Evolutionary conservation across 2,888 invertebrate species (phyloP).

Genomic region (Sthenelais limicola): DNA sequence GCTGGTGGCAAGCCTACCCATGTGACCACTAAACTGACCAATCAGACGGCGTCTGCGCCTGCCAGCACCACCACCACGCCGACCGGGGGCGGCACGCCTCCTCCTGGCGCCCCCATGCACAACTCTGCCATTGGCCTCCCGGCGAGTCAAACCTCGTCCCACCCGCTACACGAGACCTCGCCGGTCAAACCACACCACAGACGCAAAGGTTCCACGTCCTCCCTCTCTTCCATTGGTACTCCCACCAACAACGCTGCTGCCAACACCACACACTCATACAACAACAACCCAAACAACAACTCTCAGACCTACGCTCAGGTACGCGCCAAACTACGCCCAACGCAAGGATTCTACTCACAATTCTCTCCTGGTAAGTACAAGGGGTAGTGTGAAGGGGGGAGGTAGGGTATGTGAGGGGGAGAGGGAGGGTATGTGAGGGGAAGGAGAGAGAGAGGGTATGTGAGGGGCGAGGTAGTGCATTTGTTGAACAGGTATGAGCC

Average conservation of each 20-base stretch:
- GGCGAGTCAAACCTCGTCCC: background rate
- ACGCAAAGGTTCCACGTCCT: constrained; percentile 35
- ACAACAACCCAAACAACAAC: constrained; percentile 7
- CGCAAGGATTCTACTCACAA: constrained; percentile 46
- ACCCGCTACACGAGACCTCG: background rate
- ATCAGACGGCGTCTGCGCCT: constrained; percentile 14
- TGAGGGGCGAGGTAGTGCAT: no score
- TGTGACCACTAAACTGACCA: constrained; percentile 4
- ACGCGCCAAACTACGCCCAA: constrained; percentile 44
- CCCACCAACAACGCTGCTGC: constrained; percentile 24
- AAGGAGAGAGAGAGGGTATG: no score
- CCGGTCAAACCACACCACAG: background rate
- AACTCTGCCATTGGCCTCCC: constrained; percentile 36
- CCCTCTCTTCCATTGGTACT: constrained; percentile 24
- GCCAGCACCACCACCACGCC: constrained; percentile 32
- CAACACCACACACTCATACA: constrained; percentile 9
- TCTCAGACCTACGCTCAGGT: constrained; percentile 48
- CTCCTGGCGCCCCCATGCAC: constrained; percentile 20
- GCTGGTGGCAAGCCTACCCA: background rate
- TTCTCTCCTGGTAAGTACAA: constrained; percentile 44
- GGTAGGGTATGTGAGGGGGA: no score
- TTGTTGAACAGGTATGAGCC: no score
- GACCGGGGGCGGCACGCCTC: constrained; percentile 14
- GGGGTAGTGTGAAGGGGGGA: no score
- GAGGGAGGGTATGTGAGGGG: no score